Percentiles rank a stretch among this genome's conserved stretches.
phyloP scores from a whole-genome alignment of 1,140 invertebrate species.

The Camponotus floridanus region DNA sequence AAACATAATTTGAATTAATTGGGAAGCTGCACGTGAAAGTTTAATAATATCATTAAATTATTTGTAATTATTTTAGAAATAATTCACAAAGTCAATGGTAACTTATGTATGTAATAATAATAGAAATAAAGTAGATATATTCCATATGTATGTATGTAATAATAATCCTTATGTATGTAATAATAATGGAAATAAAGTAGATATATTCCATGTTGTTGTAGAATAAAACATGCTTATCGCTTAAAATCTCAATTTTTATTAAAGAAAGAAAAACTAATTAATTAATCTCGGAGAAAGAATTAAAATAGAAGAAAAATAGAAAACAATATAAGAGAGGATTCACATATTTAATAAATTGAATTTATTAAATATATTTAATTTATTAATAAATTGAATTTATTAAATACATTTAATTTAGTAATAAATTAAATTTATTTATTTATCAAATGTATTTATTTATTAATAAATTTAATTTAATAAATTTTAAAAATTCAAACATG shows the following conservation, averaged over 20 bases:
- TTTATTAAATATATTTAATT: too few relatives aligned
- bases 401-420: too few relatives aligned
- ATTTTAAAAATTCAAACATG: neutral
- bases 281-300: neutral
- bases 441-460: too few relatives aligned
- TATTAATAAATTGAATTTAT: too few relatives aligned
- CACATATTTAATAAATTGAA: too few relatives aligned
- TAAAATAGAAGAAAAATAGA: slow-evolving; percentile 3
- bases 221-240: neutral
- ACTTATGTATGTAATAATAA: neutral
- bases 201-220: neutral
- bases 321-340: neutral
- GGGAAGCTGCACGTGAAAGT: neutral
- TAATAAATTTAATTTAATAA: too few relatives aligned
- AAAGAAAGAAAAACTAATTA: neutral
- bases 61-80: neutral
- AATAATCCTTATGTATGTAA: neutral
- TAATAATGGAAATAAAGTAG: neutral
- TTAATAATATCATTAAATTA: neutral
- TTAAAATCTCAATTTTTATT: neutral
- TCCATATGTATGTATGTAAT: neutral
- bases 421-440: too few relatives aligned
- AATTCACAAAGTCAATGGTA: neutral
- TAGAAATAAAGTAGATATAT: neutral
- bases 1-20: slow-evolving; percentile 11